Evolutionary conservation across 2,888 invertebrate genomes (phyloP).

Genomic region (Melinopterus prodromus): DNA sequence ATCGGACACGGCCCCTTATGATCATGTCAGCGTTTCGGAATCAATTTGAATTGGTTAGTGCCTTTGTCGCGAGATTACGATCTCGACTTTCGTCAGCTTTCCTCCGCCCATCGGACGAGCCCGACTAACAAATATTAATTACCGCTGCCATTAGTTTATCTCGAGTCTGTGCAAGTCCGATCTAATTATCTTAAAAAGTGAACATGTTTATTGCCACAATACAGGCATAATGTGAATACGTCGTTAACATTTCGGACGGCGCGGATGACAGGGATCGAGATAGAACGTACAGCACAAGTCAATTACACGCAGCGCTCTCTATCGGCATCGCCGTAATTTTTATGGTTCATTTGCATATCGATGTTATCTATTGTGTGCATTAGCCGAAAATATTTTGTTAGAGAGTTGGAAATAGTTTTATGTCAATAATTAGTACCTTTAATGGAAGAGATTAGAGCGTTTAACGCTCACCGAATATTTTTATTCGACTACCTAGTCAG

Average conservation of each 20-base stretch:
- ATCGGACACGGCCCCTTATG: background rate
- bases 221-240: slow-evolving; percentile 19
- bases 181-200: slow-evolving; percentile 19
- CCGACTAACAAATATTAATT: background rate
- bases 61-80: background rate
- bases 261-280: slow-evolving; percentile 5
- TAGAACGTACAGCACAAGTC: slow-evolving; percentile 23
- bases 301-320: slow-evolving; percentile 16
- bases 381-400: slow-evolving; percentile 26
- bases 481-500: background rate
- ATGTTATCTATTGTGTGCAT: slow-evolving; percentile 21
- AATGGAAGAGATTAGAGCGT: slow-evolving; percentile 19
- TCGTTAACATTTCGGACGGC: slow-evolving; percentile 14
- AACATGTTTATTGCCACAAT: slow-evolving; percentile 25
- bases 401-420: slow-evolving; percentile 12
- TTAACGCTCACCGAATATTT: slow-evolving; percentile 4
- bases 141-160: background rate
- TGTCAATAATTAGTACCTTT: slow-evolving; percentile 15
- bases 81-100: background rate
- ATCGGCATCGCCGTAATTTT: slow-evolving; percentile 14
- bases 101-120: background rate
- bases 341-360: slow-evolving; percentile 23
- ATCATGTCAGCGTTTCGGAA: slow-evolving; percentile 4
- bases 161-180: slow-evolving; percentile 6
- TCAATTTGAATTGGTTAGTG: slow-evolving; percentile 4